Evolutionary conservation across 1,140 invertebrate species (phyloP), one percentile per base, ranked within the genome.

Genomic region (Archegozetes longisetosus): DNA sequence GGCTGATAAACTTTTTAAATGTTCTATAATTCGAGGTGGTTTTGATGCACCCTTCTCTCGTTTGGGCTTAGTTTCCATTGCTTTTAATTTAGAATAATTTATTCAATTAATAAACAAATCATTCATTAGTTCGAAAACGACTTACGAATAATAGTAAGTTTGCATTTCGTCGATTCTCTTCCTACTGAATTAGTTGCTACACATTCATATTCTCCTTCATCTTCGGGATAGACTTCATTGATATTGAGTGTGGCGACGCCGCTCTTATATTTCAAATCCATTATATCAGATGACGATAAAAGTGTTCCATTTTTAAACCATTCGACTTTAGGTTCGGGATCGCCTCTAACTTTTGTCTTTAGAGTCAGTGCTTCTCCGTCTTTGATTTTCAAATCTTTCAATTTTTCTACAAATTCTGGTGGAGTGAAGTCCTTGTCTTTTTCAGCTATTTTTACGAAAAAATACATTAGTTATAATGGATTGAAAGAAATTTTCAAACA

Each of bases 181-280:
- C 89, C 88, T 61, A 90, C 79, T 56, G 87, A 86, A 74, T 96
- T 98, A 53, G 80, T 86, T 28, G 93, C 94, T 68, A 83, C 84
- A 69, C 90, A 91, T 4, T 80, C 77, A 69, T 90, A 94, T 58
- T 82, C 78, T 27, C 88, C 90, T 70, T 89, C 89, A 72, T 95
- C 90, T 75, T 93, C 89, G 1, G 88, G 89, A 77, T 89, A 93
- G 56, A 92, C 81, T 76, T 94, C 89, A 62, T 84, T 84, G 64
- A 94, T 93, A 22, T 81, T 82, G 22, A 94, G 73, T 32, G 82
- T 84, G 0, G 88, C 88, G 48, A 86, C 77, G 26, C 88, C 84
- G 68, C 84, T 86, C 70, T 86, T 87, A 70, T 93, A 93, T 74
- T 90, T 92, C 22, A 94, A 75, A 70, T 91, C 86, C 62, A 93